Conservation (phyloP, 35 echinoderm and acorn worm species). For the Ophiothrix spiculata region DNA sequence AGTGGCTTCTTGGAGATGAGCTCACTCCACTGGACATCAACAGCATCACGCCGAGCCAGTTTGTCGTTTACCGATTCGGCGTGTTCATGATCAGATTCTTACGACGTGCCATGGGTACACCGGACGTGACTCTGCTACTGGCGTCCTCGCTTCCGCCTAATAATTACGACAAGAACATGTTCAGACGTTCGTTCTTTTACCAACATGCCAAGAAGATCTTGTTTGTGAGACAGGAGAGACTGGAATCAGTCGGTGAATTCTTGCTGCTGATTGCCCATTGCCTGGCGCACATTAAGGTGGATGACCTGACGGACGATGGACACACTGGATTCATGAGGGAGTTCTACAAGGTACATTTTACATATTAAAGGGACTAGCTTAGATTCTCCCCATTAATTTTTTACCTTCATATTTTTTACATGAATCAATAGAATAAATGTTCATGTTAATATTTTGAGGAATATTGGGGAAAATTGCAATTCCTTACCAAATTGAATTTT, state of each 20-base stretch:
- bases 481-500: too few species aligned
- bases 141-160: conserved; percentile 75
- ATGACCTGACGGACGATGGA: conserved; percentile 71
- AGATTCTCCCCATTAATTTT: too few species aligned
- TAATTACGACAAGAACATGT: conserved; percentile 94
- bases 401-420: too few species aligned
- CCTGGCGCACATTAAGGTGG: conserved; percentile 92
- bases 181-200: conserved; percentile 96
- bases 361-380: too few species aligned
- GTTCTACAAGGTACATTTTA: conserved; percentile 95
- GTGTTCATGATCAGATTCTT: conserved; percentile 86
- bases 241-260: conserved; percentile 95
- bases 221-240: conserved; percentile 79
- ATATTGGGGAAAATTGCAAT: too few species aligned
- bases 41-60: conserved; percentile 94
- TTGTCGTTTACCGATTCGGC: conserved; percentile 93
- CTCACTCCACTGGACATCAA: conserved; percentile 86
- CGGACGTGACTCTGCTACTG: conserved; percentile 80
- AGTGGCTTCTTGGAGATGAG: conserved; percentile 79
- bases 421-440: too few species aligned
- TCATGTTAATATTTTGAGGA: too few species aligned
- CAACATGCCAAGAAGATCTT: conserved; percentile 92
- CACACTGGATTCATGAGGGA: conserved; percentile 81
- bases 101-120: conserved; percentile 60
- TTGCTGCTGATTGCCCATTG: conserved; percentile 90